Evolutionary conservation across 1,140 invertebrate genomes (phyloP).

Genomic region (Pogonus chalceus): DNA sequence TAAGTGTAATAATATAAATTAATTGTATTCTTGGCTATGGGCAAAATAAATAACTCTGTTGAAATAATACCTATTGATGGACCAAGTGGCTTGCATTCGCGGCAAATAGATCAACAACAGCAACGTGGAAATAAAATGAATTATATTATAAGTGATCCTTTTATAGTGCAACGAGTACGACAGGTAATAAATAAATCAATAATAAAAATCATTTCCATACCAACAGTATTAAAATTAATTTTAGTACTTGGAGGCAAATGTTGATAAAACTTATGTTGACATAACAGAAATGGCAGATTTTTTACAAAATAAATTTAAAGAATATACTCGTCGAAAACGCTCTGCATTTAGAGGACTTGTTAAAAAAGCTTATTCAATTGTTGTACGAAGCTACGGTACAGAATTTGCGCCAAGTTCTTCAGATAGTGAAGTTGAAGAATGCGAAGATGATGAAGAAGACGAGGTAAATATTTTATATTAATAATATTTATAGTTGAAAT

Average conservation of each 20-base stretch:
- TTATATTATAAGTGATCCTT: slow-evolving; percentile 27
- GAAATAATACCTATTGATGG: slow-evolving; percentile 15
- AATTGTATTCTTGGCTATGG: no score
- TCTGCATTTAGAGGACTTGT: slow-evolving; percentile 42
- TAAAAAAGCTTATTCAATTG: slow-evolving; percentile 41
- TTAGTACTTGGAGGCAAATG: slow-evolving; percentile 44
- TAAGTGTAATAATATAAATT: no score
- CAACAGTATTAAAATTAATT: slow-evolving; percentile 15
- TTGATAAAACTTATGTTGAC: slow-evolving; percentile 44
- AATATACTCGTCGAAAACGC: slow-evolving; percentile 47
- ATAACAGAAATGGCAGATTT: slow-evolving; percentile 47
- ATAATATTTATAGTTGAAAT: neutral
- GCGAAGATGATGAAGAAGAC: slow-evolving; percentile 37
- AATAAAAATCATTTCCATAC: neutral
- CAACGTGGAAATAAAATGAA: slow-evolving; percentile 19
- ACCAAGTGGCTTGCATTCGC: slow-evolving; percentile 6
- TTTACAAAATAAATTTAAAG: slow-evolving; percentile 43
- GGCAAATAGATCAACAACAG: neutral
- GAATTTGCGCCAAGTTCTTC: slow-evolving; percentile 21
- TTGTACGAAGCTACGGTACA: slow-evolving; percentile 35
- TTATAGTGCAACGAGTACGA: slow-evolving; percentile 27
- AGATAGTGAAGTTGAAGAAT: slow-evolving; percentile 34
- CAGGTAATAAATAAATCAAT: slow-evolving; percentile 19
- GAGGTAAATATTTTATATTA: slow-evolving; percentile 14
- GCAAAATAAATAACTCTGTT: slow-evolving; percentile 12